Base-by-base conservation (phyloP, 1,140 invertebrate genomes). In the Heliconius hewitsoni region DNA sequence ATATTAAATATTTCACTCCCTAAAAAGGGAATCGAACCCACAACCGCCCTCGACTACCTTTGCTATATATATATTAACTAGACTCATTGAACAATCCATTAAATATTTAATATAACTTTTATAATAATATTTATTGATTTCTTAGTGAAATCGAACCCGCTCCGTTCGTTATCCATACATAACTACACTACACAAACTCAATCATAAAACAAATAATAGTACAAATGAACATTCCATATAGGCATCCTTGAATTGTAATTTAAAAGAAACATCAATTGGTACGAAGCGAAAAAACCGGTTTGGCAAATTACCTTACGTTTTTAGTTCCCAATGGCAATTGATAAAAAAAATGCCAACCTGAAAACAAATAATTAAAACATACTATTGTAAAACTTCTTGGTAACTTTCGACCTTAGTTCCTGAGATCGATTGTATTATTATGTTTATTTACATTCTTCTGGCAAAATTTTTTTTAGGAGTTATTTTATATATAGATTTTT, bases 221-320 rank as follows among this genome's bases (percentile, higher is more conserved):
- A 23, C 23, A 30, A 66, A 30, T 9, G 27, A 27, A 27, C 27
- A 27, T 30, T 16, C 16, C 27, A 18, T 27, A 66, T 6, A 27
- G 19, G 55, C 19, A 66, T 27, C 27, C 60, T 66, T 73, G 34
- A 73, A 39, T 16, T 4, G 13, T 73, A 73, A 73, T 39, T 27
- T 46, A 19, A 73, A 73, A 23, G 11, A 73, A 39, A 0, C 46
- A 46, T 73, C 72, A 46, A 39, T 73, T 39, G 72, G 19, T 73
- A 73, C 8, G 42, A 73, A 73, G 19, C 46, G 27, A 73, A 13
- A 57, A 30, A 66, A 66, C 60, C 23, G 60, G 60, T 66, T 66
- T 66, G 1, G 27, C 27, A 66, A 18, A 66, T 66, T 66, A 66
- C 60, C 60, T 66, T 66, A 66, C 60, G 27, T 66, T 66, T 66